Conservation (phyloP, 2,888 invertebrate genomes). For the Ormia ochracea region DNA sequence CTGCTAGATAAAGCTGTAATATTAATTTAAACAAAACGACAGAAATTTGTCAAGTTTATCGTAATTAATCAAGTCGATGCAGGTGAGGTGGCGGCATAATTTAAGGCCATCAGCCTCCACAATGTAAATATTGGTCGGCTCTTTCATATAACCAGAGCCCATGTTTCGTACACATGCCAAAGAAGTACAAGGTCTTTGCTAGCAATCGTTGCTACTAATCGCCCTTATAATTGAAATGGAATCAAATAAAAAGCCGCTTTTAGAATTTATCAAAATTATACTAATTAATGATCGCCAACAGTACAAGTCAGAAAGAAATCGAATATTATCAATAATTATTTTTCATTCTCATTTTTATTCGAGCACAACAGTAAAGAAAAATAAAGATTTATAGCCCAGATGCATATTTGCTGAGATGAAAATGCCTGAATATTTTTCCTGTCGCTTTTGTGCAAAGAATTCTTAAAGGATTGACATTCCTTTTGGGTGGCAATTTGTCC, state of each 20-base stretch:
- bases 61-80: conserved; percentile 66
- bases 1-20: conserved; percentile 46
- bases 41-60: conserved; percentile 64
- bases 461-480: background rate
- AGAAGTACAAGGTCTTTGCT: background rate
- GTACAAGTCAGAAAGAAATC: background rate
- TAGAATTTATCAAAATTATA: conserved; percentile 61
- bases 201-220: conserved; percentile 34
- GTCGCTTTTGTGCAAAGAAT: background rate
- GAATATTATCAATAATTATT: conserved; percentile 49
- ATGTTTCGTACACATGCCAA: background rate
- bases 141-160: background rate
- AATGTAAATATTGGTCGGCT: conserved; percentile 13
- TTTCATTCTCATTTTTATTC: background rate
- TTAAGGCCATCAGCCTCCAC: conserved; percentile 52
- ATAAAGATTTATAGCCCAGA: background rate
- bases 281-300: conserved; percentile 46
- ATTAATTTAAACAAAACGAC: conserved; percentile 56
- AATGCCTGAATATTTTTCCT: background rate
- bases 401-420: background rate
- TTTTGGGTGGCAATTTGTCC: conserved; percentile 28
- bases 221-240: conserved; percentile 54
- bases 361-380: background rate
- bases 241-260: conserved; percentile 53
- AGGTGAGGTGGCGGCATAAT: conserved; percentile 62